phyloP scores from a whole-genome alignment of 2,797 vertebrate genomes.

The Nasua narica region DNA sequence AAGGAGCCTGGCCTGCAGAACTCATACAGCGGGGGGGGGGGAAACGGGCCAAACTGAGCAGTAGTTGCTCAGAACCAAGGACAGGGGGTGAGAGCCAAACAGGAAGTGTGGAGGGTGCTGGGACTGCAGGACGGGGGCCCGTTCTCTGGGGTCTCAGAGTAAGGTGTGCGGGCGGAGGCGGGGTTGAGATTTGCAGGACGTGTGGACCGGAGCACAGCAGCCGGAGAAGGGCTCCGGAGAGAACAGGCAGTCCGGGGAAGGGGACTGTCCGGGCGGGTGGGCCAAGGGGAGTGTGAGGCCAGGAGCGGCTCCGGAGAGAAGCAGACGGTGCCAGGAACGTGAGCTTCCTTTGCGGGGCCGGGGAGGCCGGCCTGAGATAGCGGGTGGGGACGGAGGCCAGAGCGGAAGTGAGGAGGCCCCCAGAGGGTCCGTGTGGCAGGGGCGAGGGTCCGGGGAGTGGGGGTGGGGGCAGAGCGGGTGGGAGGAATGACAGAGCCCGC shows the following conservation, averaged over 20 bases:
- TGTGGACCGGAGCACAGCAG: fast-evolving
- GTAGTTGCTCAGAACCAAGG: not conserved
- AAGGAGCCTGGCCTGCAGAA: fast-evolving
- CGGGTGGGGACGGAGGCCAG: too few species aligned
- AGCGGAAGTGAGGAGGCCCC: fast-evolving
- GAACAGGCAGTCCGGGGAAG: fast-evolving
- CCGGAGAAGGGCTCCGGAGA: not conserved
- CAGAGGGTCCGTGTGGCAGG: fast-evolving
- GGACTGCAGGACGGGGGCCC: not conserved
- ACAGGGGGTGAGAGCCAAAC: not conserved
- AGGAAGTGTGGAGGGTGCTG: not conserved
- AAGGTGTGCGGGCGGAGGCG: not conserved
- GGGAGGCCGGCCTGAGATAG: not conserved
- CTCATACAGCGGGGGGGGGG: fast-evolving
- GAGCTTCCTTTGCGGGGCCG: not conserved
- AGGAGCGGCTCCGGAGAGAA: not conserved
- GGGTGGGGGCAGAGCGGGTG: not conserved
- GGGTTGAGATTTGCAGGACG: fast-evolving
- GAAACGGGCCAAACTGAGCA: not conserved
- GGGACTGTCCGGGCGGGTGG: fast-evolving
- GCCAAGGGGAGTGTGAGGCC: fast-evolving
- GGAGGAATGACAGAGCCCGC: not conserved
- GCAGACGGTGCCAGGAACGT: fast-evolving
- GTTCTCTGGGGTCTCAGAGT: not conserved
- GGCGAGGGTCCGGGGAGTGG: fast-evolving